Base-by-base conservation (phyloP, 35 echinoderm and acorn worm species). In the Ophioderma brevispina region DNA sequence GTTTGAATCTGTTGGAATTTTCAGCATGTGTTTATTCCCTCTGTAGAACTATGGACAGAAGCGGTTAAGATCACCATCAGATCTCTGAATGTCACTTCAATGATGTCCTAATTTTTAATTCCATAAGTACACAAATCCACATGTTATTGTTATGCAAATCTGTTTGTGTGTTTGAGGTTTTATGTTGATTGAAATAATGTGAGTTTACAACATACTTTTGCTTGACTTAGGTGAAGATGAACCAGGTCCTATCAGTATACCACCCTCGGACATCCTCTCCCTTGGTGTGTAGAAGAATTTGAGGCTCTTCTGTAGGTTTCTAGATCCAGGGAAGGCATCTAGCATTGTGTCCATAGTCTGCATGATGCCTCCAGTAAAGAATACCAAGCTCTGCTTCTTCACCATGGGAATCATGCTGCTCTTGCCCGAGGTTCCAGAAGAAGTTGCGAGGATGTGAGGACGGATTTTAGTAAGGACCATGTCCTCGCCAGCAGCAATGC, bases 271-370 rank as follows among this genome's bases (percentile, higher is more conserved):
- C 25, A 41, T 42, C 35, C 81, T 89, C 42, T 84, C 70, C 52
- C 94, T 97, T 49, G 92, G 88, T 84, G 89, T 94, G 76, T 97
- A 97, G 76, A 97, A 97, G 63, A 97, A 88, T 35, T 97, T 94
- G 55, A 94, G 80, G 46, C 78, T 88, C 64, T 91, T 94, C 49
- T 94, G 88, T 13, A 97, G 82, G 79, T 97, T 89, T 21, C 88
- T 89, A 10, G 87, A 82, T 38, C 82, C 70, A 33, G 95, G 95
- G 63, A 88, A 94, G 11, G 84, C 78, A 0, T 80, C 50, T 38
- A 86, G 84, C 88, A 97, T 85, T 19, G 88, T 78, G 35, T 97
- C 84, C 38, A 94, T 78, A 33, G 82, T 87, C 17, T 94, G 40
- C 1, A 92, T 89, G 13, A 97, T 81, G 2, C 95, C 95, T 33